These are phyloP conservation scores for Calypte anna DNA, from an alignment of 2,113 vertebrate genomes.

Conservation along the genomic window DNA sequence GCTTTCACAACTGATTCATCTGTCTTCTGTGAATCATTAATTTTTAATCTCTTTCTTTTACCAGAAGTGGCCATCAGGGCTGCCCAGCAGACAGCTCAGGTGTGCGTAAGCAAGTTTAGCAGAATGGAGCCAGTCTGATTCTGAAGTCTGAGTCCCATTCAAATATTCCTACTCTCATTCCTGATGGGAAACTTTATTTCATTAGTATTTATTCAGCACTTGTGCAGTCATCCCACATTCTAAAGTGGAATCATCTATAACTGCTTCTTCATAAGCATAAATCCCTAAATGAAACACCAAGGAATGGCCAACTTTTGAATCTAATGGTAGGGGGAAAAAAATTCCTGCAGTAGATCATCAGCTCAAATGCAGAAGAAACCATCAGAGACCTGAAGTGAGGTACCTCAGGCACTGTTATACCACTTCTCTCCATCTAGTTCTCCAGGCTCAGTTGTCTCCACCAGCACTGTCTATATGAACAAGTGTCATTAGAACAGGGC, in stretches of 20 bases:
- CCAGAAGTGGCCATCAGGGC: neutral
- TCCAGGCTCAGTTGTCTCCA: neutral
- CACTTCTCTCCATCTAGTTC: neutral
- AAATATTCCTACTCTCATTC: conserved; percentile 1
- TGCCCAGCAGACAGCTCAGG: conserved; percentile 28
- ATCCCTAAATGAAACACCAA: neutral
- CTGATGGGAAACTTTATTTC: neutral
- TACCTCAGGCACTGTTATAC: neutral
- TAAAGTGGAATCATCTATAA: neutral
- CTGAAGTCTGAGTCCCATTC: neutral
- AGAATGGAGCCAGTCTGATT: neutral
- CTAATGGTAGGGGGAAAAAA: neutral
- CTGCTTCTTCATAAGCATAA: neutral
- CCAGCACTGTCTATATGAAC: rapidly evolving
- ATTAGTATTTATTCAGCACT: neutral
- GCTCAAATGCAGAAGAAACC: neutral
- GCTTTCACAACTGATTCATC: neutral
- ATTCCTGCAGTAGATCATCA: neutral
- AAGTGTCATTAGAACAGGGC: neutral
- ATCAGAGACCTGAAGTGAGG: neutral
- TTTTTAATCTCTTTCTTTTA: neutral
- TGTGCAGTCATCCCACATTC: neutral
- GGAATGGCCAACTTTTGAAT: neutral
- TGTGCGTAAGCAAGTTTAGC: neutral
- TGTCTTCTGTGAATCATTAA: conserved; percentile 4